These are phyloP conservation scores for Vandiemenella viatica DNA, from an alignment of 2,888 invertebrate genomes.

Conservation along the genomic window DNA sequence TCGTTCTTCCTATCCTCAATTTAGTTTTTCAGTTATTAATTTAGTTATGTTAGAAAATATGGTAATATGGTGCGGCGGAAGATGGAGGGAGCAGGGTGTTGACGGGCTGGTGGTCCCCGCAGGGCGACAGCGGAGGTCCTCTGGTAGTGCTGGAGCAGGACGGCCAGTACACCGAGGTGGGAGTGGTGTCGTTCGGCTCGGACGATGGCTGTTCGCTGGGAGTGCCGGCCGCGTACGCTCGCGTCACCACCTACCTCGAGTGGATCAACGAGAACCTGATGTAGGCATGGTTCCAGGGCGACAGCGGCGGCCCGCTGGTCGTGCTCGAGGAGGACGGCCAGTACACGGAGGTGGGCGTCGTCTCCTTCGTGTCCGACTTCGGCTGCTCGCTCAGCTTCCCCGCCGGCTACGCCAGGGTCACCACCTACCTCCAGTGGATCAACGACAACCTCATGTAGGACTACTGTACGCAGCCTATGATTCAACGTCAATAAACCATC, in stretches of 20 bases:
- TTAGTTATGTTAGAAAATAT: too few relatives aligned
- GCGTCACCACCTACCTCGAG: slow-evolving; percentile 25
- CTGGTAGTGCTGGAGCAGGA: slow-evolving; percentile 23
- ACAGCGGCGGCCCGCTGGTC: slow-evolving; percentile 22
- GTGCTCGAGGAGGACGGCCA: slow-evolving; percentile 22
- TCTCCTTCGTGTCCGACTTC: slow-evolving; percentile 26
- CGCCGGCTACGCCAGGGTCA: slow-evolving; percentile 27
- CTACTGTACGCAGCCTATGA: too few relatives aligned
- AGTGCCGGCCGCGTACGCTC: slow-evolving; percentile 27
- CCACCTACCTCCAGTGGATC: slow-evolving; percentile 27
- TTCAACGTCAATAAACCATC: too few relatives aligned
- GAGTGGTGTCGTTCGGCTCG: slow-evolving; percentile 26
- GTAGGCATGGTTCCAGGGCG: too few relatives aligned
- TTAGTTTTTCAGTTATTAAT: too few relatives aligned
- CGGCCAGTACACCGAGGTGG: slow-evolving; percentile 20
- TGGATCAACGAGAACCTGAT: slow-evolving; percentile 26
- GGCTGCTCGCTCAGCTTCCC: slow-evolving; percentile 27
- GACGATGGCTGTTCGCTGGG: slow-evolving; percentile 26
- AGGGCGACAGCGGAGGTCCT: slow-evolving; percentile 22
- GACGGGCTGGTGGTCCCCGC: too few relatives aligned
- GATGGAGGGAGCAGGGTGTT: too few relatives aligned
- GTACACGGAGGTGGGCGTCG: slow-evolving; percentile 23
- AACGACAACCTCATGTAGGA: too few relatives aligned
- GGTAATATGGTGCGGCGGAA: too few relatives aligned
- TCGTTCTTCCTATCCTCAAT: too few relatives aligned